Conservation (phyloP, 2,797 vertebrate species). For the Hemitrygon akajei region DNA sequence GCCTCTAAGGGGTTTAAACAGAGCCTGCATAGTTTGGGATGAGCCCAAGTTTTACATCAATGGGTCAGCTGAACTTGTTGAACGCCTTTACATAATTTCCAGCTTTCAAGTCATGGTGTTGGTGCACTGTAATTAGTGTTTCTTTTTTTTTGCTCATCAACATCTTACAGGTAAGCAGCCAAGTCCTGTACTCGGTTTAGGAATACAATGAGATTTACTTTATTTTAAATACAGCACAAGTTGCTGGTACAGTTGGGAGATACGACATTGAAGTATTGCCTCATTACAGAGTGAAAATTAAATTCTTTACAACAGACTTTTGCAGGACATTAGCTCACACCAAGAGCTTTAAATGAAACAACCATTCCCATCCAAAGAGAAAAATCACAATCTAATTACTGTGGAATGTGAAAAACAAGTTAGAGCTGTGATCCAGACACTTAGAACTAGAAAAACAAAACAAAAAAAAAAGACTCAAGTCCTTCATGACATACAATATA, state of each 20-base stretch:
- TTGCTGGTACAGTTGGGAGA: constrained; percentile 85
- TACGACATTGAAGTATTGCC: constrained; percentile 83
- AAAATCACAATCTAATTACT: constrained; percentile 75
- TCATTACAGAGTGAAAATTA: constrained; percentile 97
- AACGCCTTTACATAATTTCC: constrained; percentile 76
- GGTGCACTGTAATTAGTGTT: constrained; percentile 94
- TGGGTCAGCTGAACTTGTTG: constrained; percentile 63
- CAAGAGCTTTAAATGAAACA: constrained; percentile 40
- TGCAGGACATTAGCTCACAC: constrained; percentile 38
- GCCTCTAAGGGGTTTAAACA: constrained; percentile 68
- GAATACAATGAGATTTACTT: constrained; percentile 89
- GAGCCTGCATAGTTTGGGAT: constrained; percentile 70
- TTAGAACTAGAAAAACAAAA: constrained; percentile 79
- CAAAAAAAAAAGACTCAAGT: constrained; percentile 76
- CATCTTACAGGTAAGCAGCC: constrained; percentile 52
- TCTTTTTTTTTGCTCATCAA: constrained; percentile 65
- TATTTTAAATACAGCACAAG: constrained; percentile 82
- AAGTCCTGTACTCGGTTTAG: constrained; percentile 81
- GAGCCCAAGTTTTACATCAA: constrained; percentile 65
- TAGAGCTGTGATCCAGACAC: constrained; percentile 69
- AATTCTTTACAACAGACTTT: constrained; percentile 84
- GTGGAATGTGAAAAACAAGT: constrained; percentile 91
- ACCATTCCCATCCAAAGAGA: constrained; percentile 73
- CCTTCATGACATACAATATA: constrained; percentile 73
- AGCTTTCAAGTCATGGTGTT: constrained; percentile 54